Percentiles rank a stretch among this genome's conserved stretches.
These are phyloP conservation scores for Bombus terrestris DNA, from an alignment of 1,140 invertebrate genomes.

Conservation along the genomic window DNA sequence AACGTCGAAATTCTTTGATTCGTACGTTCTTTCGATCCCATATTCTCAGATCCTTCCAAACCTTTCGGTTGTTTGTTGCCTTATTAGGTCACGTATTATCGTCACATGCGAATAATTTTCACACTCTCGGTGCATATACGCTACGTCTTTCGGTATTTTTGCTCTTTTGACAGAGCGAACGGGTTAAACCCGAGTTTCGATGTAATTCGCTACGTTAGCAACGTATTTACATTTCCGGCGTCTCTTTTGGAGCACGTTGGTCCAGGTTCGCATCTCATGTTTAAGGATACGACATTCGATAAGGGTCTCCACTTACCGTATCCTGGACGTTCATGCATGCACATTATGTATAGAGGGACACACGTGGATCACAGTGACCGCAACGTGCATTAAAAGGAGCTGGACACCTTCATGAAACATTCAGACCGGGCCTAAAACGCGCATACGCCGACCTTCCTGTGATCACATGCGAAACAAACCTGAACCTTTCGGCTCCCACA, in stretches of 20 bases:
- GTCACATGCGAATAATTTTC: too few relatives aligned
- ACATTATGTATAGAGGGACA: not conserved
- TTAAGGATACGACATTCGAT: slow-evolving; percentile 12
- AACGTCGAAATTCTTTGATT: too few relatives aligned
- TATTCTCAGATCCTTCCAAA: not conserved
- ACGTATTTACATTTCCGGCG: not conserved
- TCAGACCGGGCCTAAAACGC: not conserved
- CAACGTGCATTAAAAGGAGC: slow-evolving; percentile 16
- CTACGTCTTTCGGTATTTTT: too few relatives aligned
- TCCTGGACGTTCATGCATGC: slow-evolving; percentile 10
- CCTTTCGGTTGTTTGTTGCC: not conserved
- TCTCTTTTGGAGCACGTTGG: not conserved
- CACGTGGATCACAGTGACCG: not conserved
- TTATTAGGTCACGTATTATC: too few relatives aligned
- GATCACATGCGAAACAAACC: not conserved
- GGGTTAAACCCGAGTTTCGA: rapidly evolving
- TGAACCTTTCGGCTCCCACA: not conserved
- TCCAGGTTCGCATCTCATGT: slow-evolving; percentile 8
- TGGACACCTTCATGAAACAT: slow-evolving; percentile 27
- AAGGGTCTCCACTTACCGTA: not conserved
- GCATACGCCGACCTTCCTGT: not conserved
- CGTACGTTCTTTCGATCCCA: too few relatives aligned
- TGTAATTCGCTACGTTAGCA: not conserved
- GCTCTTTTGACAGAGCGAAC: too few relatives aligned
- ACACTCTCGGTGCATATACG: too few relatives aligned